Percentiles rank a stretch among this genome's conserved stretches.
Evolutionary conservation across 2,113 vertebrate species (phyloP).

Genomic region (Phocoena phocoena): DNA sequence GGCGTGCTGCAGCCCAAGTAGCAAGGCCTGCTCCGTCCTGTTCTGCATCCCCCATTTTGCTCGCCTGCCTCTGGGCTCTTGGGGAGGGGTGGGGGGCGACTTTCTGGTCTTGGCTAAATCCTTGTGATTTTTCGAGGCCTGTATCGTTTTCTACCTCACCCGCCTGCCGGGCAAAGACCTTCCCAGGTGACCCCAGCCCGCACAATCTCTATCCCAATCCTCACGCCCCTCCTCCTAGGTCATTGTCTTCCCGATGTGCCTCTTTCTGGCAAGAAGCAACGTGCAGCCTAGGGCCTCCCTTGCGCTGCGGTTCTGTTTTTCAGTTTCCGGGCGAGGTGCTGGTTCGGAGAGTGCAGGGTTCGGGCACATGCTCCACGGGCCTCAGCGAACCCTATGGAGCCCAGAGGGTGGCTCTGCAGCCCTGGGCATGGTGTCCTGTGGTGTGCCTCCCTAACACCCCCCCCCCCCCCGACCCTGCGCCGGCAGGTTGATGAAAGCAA

Average conservation of each 20-base stretch:
- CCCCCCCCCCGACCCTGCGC: neutral
- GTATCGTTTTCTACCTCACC: neutral
- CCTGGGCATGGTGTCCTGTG: neutral
- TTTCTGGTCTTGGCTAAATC: neutral
- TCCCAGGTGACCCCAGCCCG: neutral
- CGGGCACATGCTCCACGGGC: neutral
- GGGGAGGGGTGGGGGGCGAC: too few relatives aligned
- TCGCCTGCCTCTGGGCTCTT: neutral
- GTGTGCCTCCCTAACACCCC: neutral
- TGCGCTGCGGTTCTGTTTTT: neutral
- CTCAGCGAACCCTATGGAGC: neutral
- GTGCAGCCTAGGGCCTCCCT: neutral
- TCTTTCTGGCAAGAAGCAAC: neutral
- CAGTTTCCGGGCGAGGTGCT: neutral
- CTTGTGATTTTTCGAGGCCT: neutral
- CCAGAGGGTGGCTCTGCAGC: neutral
- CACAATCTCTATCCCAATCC: neutral
- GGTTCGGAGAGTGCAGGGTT: too few relatives aligned
- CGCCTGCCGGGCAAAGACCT: neutral
- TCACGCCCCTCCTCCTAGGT: neutral
- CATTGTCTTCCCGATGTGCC: too few relatives aligned
- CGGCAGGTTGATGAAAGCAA: accelerated
- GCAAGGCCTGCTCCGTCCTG: neutral
- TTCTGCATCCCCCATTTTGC: too few relatives aligned
- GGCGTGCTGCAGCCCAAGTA: accelerated